These are phyloP conservation scores for Sesamia inferens DNA, from an alignment of 2,888 invertebrate genomes.

Conservation along the genomic window DNA sequence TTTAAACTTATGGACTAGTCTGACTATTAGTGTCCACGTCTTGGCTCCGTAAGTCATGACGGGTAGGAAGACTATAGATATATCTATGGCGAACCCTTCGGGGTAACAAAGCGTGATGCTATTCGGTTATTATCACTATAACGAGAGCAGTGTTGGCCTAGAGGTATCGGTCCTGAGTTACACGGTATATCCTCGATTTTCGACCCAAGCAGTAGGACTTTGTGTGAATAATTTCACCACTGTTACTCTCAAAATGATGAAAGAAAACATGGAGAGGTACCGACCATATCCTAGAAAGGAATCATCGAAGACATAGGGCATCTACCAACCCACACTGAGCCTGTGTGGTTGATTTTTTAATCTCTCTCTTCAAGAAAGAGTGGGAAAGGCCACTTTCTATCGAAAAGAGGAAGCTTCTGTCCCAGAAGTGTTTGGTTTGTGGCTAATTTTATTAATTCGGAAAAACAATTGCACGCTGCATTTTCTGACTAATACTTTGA, in stretches of 20 bases:
- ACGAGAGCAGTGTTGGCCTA: not conserved
- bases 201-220: not conserved
- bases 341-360: no score
- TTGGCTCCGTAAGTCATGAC: no score
- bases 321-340: not conserved
- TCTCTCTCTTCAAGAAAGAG: no score
- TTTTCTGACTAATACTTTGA: constrained; percentile 1
- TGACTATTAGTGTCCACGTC: no score
- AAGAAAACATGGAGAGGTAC: not conserved
- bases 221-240: not conserved
- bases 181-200: not conserved
- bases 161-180: not conserved
- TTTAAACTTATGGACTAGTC: no score
- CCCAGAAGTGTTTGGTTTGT: not conserved
- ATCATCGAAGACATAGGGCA: not conserved
- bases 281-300: not conserved
- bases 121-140: not conserved
- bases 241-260: not conserved
- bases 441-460: not conserved
- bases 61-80: not conserved
- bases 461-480: not conserved
- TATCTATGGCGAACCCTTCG: not conserved
- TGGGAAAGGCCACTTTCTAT: not conserved
- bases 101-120: not conserved
- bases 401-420: not conserved